A percentile compares a stretch with the other conserved stretches of the same genome.
phyloP scores from a whole-genome alignment of 2,113 vertebrate genomes.

The Bombycilla garrulus region DNA sequence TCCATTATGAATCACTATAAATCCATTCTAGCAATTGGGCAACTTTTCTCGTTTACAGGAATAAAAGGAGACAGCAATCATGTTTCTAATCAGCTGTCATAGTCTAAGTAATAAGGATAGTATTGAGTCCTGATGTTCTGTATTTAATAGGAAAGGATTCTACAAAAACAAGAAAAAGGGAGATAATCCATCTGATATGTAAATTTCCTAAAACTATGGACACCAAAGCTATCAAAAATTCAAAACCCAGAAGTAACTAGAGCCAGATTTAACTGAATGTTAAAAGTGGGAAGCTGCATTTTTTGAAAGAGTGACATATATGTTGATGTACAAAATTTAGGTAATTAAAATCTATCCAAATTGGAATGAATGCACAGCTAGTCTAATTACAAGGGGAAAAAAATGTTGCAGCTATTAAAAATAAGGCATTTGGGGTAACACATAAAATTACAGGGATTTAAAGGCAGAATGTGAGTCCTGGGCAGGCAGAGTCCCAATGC shows the following conservation, averaged over 20 bases:
- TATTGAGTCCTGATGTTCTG: not conserved
- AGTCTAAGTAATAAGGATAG: not conserved
- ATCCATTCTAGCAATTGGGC: not conserved
- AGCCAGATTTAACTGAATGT: not conserved
- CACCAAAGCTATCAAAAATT: not conserved
- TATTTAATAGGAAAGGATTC: not conserved
- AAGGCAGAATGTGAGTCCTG: not conserved
- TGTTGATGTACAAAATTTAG: not conserved
- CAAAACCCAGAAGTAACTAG: not conserved
- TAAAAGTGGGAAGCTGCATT: not conserved
- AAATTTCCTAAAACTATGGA: not conserved
- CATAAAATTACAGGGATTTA: not conserved
- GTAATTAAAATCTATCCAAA: not conserved
- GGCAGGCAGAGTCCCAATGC: not conserved
- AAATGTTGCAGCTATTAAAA: not conserved
- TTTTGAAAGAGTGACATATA: not conserved
- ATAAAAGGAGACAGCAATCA: not conserved
- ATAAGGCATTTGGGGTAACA: not conserved
- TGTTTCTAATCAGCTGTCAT: not conserved
- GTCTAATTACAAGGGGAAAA: too few species aligned
- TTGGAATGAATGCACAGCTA: not conserved
- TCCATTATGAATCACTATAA: not conserved
- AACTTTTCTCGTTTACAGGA: constrained; percentile 8
- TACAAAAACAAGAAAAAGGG: not conserved
- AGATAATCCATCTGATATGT: not conserved